Evolutionary conservation across 2,888 invertebrate genomes (phyloP).

Genomic region (Luperina testacea): DNA sequence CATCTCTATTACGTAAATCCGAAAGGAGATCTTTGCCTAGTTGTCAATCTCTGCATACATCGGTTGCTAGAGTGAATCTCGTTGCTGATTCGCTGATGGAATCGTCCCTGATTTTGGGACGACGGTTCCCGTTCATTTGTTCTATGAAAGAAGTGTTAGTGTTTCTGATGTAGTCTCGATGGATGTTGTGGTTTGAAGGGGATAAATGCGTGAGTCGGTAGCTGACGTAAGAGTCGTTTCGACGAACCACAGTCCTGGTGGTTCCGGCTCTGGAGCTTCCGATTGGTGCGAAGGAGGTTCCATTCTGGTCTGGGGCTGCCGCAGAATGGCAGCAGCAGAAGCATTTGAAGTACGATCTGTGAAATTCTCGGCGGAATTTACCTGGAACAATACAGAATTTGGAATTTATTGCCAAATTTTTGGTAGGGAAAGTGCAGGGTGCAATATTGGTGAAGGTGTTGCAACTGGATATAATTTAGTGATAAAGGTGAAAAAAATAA

Average conservation of each 20-base stretch:
- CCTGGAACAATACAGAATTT: conserved; percentile 89
- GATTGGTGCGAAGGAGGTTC: conserved; percentile 85
- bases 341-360: conserved; percentile 92
- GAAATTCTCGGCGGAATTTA: conserved; percentile 93
- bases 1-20: conserved; percentile 77
- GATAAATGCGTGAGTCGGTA: conserved; percentile 86
- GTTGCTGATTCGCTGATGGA: conserved; percentile 84
- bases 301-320: conserved; percentile 80
- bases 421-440: conserved; percentile 28
- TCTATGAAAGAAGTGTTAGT: conserved; percentile 88
- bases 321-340: conserved; percentile 84
- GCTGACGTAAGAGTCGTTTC: conserved; percentile 88
- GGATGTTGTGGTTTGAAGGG: conserved; percentile 87
- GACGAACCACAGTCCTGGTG: conserved; percentile 83
- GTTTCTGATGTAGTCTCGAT: conserved; percentile 83
- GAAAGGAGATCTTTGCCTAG: conserved; percentile 73
- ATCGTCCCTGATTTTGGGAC: conserved; percentile 82
- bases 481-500: neutral
- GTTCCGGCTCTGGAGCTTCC: conserved; percentile 86
- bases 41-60: conserved; percentile 86
- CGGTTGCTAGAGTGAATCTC: conserved; percentile 84
- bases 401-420: conserved; percentile 44
- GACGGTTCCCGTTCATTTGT: conserved; percentile 83
- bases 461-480: neutral
- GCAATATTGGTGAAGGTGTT: conserved; percentile 10